Evolutionary conservation across 1,140 invertebrate genomes (phyloP).

Genomic region (Drosophila subpulchrella): DNA sequence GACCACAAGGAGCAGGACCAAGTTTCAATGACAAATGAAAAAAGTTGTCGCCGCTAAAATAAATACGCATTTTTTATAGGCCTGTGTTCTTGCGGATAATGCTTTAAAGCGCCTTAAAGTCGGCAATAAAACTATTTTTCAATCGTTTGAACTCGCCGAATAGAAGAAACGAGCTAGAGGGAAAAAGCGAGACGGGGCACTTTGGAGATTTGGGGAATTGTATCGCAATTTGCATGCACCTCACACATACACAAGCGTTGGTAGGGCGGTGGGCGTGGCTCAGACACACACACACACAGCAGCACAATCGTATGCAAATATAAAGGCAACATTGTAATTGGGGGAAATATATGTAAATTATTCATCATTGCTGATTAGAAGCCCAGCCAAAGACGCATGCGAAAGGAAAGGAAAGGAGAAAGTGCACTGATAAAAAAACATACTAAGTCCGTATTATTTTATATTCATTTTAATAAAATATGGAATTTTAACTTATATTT

Average conservation of each 20-base stretch:
- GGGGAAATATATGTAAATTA: conserved; percentile 84
- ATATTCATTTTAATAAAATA: too few species aligned
- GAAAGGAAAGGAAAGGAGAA: conserved; percentile 2
- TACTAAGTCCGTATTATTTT: too few species aligned
- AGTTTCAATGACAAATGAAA: conserved; percentile 83
- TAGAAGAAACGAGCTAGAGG: neutral
- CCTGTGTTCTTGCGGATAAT: conserved; percentile 29
- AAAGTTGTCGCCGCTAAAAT: conserved; percentile 71
- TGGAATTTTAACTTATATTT: too few species aligned
- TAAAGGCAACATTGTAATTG: conserved; percentile 82
- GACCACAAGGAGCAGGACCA: conserved; percentile 56
- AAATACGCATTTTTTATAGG: conserved; percentile 79
- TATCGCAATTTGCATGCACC: conserved; percentile 78
- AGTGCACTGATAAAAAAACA: too few species aligned
- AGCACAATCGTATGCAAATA: conserved; percentile 69
- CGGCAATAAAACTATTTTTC: conserved; percentile 62
- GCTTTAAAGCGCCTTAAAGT: conserved; percentile 54
- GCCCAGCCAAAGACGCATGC: conserved; percentile 47
- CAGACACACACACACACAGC: conserved; percentile 8
- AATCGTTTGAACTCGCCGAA: conserved; percentile 35
- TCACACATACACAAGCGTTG: conserved; percentile 58
- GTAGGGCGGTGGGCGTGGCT: conserved; percentile 36
- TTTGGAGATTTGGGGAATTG: conserved; percentile 80
- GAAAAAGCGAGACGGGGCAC: conserved; percentile 23
- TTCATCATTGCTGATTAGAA: conserved; percentile 84